A percentile compares a stretch with the other conserved stretches of the same genome.
phyloP scores from a whole-genome alignment of 2,888 invertebrate species.

The Punctoribates punctum region DNA sequence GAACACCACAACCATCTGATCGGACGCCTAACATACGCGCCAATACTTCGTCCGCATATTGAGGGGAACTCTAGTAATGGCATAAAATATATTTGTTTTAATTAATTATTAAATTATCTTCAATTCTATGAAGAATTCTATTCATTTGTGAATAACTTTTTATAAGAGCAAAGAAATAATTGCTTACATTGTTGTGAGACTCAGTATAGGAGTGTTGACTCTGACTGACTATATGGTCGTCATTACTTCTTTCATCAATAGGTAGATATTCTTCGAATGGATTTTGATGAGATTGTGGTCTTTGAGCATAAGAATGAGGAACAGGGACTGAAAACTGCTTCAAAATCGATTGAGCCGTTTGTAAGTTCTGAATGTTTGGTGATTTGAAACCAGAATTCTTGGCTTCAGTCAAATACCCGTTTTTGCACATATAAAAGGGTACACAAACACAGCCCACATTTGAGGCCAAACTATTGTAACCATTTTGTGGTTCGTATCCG shows the following conservation, averaged over 20 bases:
- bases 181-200: slow-evolving; percentile 11
- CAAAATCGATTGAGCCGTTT: slow-evolving; percentile 23
- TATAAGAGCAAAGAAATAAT: neutral
- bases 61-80: slow-evolving; percentile 42
- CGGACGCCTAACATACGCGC: slow-evolving; percentile 47
- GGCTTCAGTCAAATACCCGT: slow-evolving; percentile 45
- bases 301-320: neutral
- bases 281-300: neutral
- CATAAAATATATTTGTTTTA: slow-evolving; percentile 5
- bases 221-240: neutral
- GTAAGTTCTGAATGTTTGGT: slow-evolving; percentile 3
- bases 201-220: neutral
- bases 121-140: too few species aligned
- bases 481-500: slow-evolving; percentile 4
- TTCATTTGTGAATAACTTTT: neutral
- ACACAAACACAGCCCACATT: slow-evolving; percentile 48
- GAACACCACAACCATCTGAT: slow-evolving; percentile 47
- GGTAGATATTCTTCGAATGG: slow-evolving; percentile 32
- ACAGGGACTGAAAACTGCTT: slow-evolving; percentile 33
- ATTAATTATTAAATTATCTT: neutral
- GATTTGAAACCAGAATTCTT: slow-evolving; percentile 27
- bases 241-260: slow-evolving; percentile 43
- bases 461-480: neutral
- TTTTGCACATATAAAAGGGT: slow-evolving; percentile 49
- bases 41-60: slow-evolving; percentile 49